Conservation (phyloP, 2,113 vertebrate species). For the rabbit (Oryctolagus cuniculus) region mOryCun1.1 NC_091438.1:37602001-37602500, state of each 20-base stretch:
- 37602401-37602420: slow-evolving; percentile 87
- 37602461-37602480: slow-evolving; percentile 86
- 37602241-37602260: accelerated
- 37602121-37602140: slow-evolving; percentile 83
- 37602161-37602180: slow-evolving; percentile 89
- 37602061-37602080: slow-evolving; percentile 85
- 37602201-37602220: background rate
- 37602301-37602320: background rate
- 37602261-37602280: background rate
- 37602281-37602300: background rate
- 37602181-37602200: background rate
- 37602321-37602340: background rate
- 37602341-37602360: accelerated
- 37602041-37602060: slow-evolving; percentile 82
- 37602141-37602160: slow-evolving; percentile 88
- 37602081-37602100: slow-evolving; percentile 88
- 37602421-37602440: slow-evolving; percentile 85
- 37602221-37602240: too few species aligned
- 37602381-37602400: background rate
- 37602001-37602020: slow-evolving; percentile 87
- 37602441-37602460: slow-evolving; percentile 90
- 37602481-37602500: slow-evolving; percentile 89
- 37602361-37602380: background rate
- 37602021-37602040: slow-evolving; percentile 85
- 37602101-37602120: slow-evolving; percentile 88